A percentile compares a stretch with the other conserved stretches of the same genome.
These are phyloP conservation scores for Pimephales promelas DNA, from an alignment of 2,113 vertebrate genomes.

Conservation along the genomic window DNA sequence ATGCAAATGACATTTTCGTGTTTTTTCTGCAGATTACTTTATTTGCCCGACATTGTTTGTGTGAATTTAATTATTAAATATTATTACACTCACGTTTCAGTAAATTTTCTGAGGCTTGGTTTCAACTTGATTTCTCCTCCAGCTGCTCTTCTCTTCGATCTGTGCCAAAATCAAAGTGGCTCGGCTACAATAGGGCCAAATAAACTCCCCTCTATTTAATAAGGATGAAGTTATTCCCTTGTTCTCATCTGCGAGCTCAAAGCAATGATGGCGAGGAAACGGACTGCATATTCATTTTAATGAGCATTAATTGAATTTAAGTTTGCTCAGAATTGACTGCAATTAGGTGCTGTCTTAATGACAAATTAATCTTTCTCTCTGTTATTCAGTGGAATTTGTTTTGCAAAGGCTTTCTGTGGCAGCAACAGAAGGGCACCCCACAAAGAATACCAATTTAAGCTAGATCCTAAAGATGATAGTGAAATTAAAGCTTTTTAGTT, in stretches of 20 bases:
- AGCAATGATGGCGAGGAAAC: slow-evolving; percentile 86
- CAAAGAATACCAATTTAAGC: slow-evolving; percentile 94
- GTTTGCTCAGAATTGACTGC: slow-evolving; percentile 99
- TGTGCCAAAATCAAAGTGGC: slow-evolving; percentile 91
- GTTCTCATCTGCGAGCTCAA: slow-evolving; percentile 91
- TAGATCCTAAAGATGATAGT: slow-evolving; percentile 89
- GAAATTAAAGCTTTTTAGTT: slow-evolving; percentile 93
- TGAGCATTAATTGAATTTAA: slow-evolving; percentile 98
- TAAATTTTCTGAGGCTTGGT: slow-evolving; percentile 92
- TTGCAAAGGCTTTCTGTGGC: slow-evolving; percentile 95
- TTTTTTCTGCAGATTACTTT: slow-evolving; percentile 92
- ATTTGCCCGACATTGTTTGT: slow-evolving; percentile 92
- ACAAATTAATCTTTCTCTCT: slow-evolving; percentile 98
- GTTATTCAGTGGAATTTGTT: slow-evolving; percentile 94
- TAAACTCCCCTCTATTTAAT: slow-evolving; percentile 96
- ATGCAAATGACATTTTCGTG: slow-evolving; percentile 96
- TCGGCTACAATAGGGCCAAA: slow-evolving; percentile 89
- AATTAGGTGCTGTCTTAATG: slow-evolving; percentile 98
- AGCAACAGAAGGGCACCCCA: slow-evolving; percentile 86
- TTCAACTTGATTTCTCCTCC: slow-evolving; percentile 91
- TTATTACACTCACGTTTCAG: slow-evolving; percentile 94
- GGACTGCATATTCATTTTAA: slow-evolving; percentile 90
- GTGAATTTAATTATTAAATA: slow-evolving; percentile 99
- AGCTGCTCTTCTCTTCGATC: slow-evolving; percentile 90
- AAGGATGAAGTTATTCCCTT: slow-evolving; percentile 95